Base-by-base conservation (phyloP, 2,888 invertebrate species). In the Lithophane socia region DNA sequence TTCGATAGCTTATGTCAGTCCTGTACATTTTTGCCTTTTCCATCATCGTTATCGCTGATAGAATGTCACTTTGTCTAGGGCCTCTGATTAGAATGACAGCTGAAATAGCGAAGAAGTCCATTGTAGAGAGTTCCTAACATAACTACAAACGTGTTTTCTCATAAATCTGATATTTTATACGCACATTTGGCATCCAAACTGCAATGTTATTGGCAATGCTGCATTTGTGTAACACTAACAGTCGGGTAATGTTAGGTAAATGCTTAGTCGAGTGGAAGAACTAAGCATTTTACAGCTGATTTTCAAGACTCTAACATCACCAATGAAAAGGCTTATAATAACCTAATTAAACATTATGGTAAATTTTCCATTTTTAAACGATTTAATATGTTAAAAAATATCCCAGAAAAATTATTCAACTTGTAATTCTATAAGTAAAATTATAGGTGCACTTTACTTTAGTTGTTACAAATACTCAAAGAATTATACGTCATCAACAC, bases 171-270 rank as follows among this genome's bases (percentile, higher is more conserved):
- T 58, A 61, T 56, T 58, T 66, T 16, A 74, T 29, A 85, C 24
- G 56, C 65, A 52, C 44, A 74, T 69, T 82, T 82, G 74, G 69
- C 85, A 61, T 84, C 56, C 71, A 52, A 63, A 63, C 56, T 80
- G 74, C 37, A 80, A 85, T 74, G 44, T 56, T 69, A 82, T 82
- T 69, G 81, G 74, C 69, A 82, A 80, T 63, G 18, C 29, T 37
- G 65, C 24, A n/a, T 68, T 80, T 80, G 56, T 74, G 68, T 66
- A 72, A 80, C 16, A 52, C 67, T 21, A 47, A n/a, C 65, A 67
- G 42, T 78, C 78, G 2, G 58, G 67, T 79, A 52, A 68, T 54
- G 37, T 75, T 79, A 65, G 76, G 79, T 64, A 52, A 69, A n/a
- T 71, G 61, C 52, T 52, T 52, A 79, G 37, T 79, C 49, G 52